These are phyloP conservation scores for Zaprionus vittiger DNA, from an alignment of 1,140 invertebrate species.

Conservation along the genomic window DNA sequence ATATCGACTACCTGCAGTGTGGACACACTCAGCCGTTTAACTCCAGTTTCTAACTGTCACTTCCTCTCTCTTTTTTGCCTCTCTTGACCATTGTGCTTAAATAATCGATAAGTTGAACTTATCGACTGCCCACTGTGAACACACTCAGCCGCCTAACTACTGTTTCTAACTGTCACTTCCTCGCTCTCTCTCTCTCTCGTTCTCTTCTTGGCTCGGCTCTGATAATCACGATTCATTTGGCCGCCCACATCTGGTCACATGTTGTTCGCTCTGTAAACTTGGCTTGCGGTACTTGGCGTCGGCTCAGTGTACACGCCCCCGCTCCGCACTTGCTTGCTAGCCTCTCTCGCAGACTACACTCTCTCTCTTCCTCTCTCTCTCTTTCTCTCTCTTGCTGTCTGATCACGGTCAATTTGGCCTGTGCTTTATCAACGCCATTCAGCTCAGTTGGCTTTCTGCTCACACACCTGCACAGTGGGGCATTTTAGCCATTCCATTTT, in stretches of 20 bases:
- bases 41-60: neutral
- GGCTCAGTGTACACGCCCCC: slow-evolving; percentile 55
- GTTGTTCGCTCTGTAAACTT: slow-evolving; percentile 47
- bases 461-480: slow-evolving; percentile 17
- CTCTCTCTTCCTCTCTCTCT: neutral
- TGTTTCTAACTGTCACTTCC: neutral
- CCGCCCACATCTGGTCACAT: slow-evolving; percentile 38
- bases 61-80: neutral
- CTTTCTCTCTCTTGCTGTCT: neutral
- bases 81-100: neutral
- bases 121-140: neutral
- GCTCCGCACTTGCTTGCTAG: neutral
- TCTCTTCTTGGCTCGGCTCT: slow-evolving; percentile 18
- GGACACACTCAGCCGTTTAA: neutral
- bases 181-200: neutral
- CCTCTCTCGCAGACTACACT: neutral
- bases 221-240: slow-evolving; percentile 37
- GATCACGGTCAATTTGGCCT: slow-evolving; percentile 57
- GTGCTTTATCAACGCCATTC: slow-evolving; percentile 34
- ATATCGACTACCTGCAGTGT: neutral
- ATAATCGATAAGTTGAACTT: neutral
- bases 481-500: slow-evolving; percentile 58
- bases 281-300: slow-evolving; percentile 65
- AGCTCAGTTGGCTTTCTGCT: slow-evolving; percentile 17
- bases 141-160: neutral